Conservation (phyloP, 2,113 vertebrate genomes). For the Marmota monax region DNA sequence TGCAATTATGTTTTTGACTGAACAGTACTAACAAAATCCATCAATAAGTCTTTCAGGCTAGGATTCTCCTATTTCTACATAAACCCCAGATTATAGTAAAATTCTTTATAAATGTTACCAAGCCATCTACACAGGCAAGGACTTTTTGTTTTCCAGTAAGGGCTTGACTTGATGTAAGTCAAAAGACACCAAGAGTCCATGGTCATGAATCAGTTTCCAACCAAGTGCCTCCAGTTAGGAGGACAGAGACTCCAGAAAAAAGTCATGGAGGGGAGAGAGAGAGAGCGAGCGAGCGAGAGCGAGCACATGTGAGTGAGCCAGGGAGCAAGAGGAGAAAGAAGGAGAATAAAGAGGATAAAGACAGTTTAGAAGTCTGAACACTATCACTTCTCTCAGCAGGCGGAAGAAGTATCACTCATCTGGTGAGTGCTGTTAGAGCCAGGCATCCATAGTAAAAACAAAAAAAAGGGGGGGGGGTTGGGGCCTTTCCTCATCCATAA, state of each 20-base stretch:
- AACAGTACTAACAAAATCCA: not conserved
- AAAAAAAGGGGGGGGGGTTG: too few species aligned
- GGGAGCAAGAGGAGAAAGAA: not conserved
- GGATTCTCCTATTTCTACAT: not conserved
- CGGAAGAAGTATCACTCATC: not conserved
- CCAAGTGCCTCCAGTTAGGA: not conserved
- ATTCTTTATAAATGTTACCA: not conserved
- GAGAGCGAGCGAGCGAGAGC: too few species aligned
- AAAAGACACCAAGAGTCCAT: not conserved
- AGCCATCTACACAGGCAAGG: not conserved
- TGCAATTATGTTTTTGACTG: not conserved
- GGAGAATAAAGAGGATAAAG: not conserved
- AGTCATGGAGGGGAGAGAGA: not conserved
- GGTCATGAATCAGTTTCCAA: not conserved
- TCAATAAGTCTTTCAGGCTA: not conserved
- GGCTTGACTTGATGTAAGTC: not conserved
- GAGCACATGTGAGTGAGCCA: not conserved
- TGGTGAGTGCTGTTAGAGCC: not conserved
- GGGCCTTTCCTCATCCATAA: constrained; percentile 36
- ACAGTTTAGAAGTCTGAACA: not conserved
- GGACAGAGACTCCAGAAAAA: not conserved
- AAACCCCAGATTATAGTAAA: not conserved
- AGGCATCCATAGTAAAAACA: not conserved
- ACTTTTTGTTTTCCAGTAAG: not conserved
- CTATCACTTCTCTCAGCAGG: not conserved